phyloP scores from a whole-genome alignment of 1,140 invertebrate species.

The Colletes gigas region DNA sequence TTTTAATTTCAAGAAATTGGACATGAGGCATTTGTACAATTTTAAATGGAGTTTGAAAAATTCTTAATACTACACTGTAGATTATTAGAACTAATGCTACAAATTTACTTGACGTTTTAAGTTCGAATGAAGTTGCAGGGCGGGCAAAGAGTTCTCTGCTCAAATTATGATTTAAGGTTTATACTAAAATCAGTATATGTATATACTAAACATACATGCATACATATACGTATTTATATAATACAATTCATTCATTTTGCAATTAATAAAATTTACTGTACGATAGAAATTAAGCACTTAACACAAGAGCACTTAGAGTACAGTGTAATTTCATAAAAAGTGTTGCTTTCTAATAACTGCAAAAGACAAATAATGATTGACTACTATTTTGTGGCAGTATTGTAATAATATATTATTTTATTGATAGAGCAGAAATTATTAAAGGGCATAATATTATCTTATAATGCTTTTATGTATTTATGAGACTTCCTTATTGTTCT shows the following conservation, averaged over 20 bases:
- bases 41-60: slow-evolving; percentile 55
- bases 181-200: slow-evolving; percentile 47
- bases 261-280: slow-evolving; percentile 67
- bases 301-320: slow-evolving; percentile 54
- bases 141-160: slow-evolving; percentile 55
- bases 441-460: slow-evolving; percentile 5
- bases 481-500: too few species aligned
- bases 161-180: slow-evolving; percentile 57
- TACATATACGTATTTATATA: slow-evolving; percentile 25
- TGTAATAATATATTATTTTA: slow-evolving; percentile 30
- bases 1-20: slow-evolving; percentile 78
- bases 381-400: slow-evolving; percentile 46
- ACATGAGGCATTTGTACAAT: slow-evolving; percentile 70
- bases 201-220: slow-evolving; percentile 26
- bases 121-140: slow-evolving; percentile 35
- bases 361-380: slow-evolving; percentile 60
- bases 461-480: slow-evolving; percentile 31
- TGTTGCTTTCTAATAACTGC: slow-evolving; percentile 68
- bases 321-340: slow-evolving; percentile 55
- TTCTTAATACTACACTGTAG: slow-evolving; percentile 47
- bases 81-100: slow-evolving; percentile 50
- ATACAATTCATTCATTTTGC: slow-evolving; percentile 58
- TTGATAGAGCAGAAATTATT: background rate
- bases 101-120: slow-evolving; percentile 58
- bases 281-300: slow-evolving; percentile 75